Conservation (phyloP, 2,888 invertebrate species). For the Calliopum simillimum region DNA sequence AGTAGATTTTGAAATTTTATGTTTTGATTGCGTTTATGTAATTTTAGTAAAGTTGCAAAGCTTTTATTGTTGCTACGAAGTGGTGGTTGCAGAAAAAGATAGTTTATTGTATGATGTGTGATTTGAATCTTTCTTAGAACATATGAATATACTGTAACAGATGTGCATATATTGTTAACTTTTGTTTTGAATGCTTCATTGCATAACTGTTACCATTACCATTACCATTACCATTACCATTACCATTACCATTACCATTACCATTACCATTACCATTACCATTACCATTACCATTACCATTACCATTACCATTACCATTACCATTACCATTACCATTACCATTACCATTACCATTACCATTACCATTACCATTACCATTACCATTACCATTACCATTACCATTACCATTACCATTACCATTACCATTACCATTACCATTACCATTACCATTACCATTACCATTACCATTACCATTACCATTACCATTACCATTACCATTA, state of each 20-base stretch:
- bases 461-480: conserved; percentile 28
- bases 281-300: conserved; percentile 30
- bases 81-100: too few relatives aligned
- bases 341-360: conserved; percentile 25
- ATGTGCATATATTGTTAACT: too few relatives aligned
- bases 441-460: conserved; percentile 18
- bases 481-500: conserved; percentile 22
- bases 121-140: too few relatives aligned
- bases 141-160: too few relatives aligned
- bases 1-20: too few relatives aligned
- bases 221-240: conserved; percentile 30
- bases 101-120: too few relatives aligned
- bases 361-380: conserved; percentile 16
- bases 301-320: conserved; percentile 25
- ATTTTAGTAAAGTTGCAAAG: too few relatives aligned
- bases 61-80: too few relatives aligned
- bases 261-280: conserved; percentile 26
- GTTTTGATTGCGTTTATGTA: too few relatives aligned
- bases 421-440: conserved; percentile 21
- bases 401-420: conserved; percentile 21
- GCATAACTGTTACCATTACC: conserved; percentile 19
- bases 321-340: conserved; percentile 26
- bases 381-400: conserved; percentile 21
- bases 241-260: conserved; percentile 28
- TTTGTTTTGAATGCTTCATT: too few relatives aligned